These are phyloP conservation scores for Eulacestoma nigropectus DNA, from an alignment of 2,113 vertebrate species.

Conservation along the genomic window DNA sequence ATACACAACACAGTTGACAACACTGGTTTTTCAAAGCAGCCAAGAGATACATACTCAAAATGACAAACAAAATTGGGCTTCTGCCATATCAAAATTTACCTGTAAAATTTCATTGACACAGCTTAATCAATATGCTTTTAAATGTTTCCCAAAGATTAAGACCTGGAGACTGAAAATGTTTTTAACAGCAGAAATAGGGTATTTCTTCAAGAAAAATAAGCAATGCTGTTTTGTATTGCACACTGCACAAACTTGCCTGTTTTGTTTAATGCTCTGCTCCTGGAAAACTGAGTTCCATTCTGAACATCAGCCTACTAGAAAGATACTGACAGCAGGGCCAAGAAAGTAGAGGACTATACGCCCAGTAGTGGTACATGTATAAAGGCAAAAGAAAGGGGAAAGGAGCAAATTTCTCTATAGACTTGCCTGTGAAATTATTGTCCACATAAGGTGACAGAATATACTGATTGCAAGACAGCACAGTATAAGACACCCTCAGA, in stretches of 20 bases:
- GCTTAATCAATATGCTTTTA: not conserved
- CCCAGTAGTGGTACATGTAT: not conserved
- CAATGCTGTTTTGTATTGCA: not conserved
- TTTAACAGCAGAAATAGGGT: not conserved
- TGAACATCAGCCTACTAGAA: not conserved
- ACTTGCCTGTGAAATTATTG: not conserved
- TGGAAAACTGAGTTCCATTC: not conserved
- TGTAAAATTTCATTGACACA: not conserved
- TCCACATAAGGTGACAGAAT: not conserved
- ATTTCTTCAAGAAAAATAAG: not conserved
- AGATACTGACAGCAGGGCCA: not conserved
- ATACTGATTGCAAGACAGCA: not conserved
- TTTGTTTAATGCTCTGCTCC: not conserved
- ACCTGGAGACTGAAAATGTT: not conserved
- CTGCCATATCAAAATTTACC: not conserved
- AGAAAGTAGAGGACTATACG: not conserved
- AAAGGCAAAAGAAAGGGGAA: not conserved
- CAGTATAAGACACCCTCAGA: not conserved
- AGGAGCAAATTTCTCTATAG: not conserved
- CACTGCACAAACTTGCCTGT: not conserved
- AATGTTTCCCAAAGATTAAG: not conserved
- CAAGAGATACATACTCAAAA: not conserved
- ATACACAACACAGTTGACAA: not conserved
- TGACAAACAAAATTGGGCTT: not conserved
- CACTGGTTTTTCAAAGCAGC: not conserved